Evolutionary conservation across 2,113 vertebrate species (phyloP), one percentile per base, ranked within the genome.

Genomic region (Pogona vitticeps): DNA sequence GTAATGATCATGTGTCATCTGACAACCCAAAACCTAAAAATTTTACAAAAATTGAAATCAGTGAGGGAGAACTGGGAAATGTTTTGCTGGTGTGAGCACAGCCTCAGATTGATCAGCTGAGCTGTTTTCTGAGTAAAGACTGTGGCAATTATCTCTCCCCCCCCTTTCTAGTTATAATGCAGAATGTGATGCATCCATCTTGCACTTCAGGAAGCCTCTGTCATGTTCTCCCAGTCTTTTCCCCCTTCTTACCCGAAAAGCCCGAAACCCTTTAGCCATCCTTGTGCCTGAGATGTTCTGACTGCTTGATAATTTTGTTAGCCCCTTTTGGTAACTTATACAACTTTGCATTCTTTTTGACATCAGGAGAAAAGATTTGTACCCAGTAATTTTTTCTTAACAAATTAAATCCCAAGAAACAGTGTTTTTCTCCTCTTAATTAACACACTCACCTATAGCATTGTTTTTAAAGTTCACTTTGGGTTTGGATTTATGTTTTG

Each of bases 401-500:
- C 26, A 23, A 56, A 40, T 52, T n/a, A 40, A 63, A 42, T 76
- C 20, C 73, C 56, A 36, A 28, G 12, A 42, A n/a, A 21, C 15
- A 36, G 23, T 14, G 28, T 72, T 31, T 40, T 63, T 73, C 6
- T 6, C 9, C 33, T 58, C 58, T 15, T 36, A 71, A 33, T 59
- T 28, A 71, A 63, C 70, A 18, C 2, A 3, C 67, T 36, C 63
- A 70, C 58, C 23, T 28, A 36, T 33, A 56, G 33, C 10, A 0
- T 3, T 56, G 65, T 70, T 26, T 40, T 42, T 17, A 63, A 80
- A 86, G 77, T 72, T 81, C 40, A 40, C 42, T 87, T 52, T 67
- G 79, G 42, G 38, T 63, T 2, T 70, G 58, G 61, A 31, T 82
- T 90, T 81, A 65, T 82, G 85, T 86, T 86, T 42, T 52, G 90